phyloP scores from a whole-genome alignment of 2,113 vertebrate genomes.

The Chaetorhynchus papuensis region DNA sequence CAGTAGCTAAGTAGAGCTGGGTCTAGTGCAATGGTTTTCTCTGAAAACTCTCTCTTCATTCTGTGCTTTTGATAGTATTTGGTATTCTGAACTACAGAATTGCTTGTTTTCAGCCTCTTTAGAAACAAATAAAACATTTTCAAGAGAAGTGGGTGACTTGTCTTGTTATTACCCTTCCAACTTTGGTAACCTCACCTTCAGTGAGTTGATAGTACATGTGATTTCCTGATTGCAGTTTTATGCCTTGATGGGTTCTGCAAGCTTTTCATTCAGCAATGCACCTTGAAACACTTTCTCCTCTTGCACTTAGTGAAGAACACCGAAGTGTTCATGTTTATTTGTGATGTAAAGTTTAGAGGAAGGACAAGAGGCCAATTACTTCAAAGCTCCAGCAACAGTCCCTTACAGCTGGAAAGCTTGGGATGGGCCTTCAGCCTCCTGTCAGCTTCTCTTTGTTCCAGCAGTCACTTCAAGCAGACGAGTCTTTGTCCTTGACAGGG shows the following conservation, averaged over 20 bases:
- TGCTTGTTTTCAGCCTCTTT: conserved; percentile 29
- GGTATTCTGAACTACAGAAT: conserved; percentile 30
- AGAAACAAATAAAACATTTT: conserved; percentile 70
- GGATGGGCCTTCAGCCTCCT: background rate
- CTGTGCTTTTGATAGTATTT: conserved; percentile 5
- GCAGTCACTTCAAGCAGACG: background rate
- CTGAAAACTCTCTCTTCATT: background rate
- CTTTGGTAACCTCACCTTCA: background rate
- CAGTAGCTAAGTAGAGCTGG: background rate
- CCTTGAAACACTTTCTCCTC: background rate
- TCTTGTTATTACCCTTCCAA: background rate
- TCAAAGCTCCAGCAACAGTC: background rate
- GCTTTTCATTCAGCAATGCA: background rate
- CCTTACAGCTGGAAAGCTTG: background rate
- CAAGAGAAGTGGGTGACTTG: background rate
- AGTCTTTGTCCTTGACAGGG: background rate
- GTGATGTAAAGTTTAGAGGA: background rate
- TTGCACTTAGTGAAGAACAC: background rate
- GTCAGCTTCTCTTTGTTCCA: background rate
- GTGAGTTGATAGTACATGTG: background rate
- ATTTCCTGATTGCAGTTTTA: background rate
- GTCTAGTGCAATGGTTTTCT: conserved; percentile 31
- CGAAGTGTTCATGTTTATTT: background rate
- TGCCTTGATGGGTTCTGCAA: background rate
- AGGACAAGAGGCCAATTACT: background rate